Base-by-base conservation (phyloP, 2,113 vertebrate species). In the Amphilophus citrinellus region DNA sequence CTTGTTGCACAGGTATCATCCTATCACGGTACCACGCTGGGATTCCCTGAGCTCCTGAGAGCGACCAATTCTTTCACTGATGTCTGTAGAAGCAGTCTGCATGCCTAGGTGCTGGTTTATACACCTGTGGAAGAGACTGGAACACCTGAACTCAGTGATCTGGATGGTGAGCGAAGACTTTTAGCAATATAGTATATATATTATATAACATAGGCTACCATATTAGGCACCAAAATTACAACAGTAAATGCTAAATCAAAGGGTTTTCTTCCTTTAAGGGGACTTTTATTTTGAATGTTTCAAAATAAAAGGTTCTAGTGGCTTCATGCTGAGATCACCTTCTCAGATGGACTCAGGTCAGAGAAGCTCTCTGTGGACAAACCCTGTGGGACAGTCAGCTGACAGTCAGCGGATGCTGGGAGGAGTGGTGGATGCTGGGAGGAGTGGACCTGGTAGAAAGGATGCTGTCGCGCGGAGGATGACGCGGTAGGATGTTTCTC, bases 241-340 rank as follows among this genome's bases (percentile, higher is more conserved):
- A 47, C 15, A 18, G 15, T 11, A 14, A 44, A 44, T 14, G 1
- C 42, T 4, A 13, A 68, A 68, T 68, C 47, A 18, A 66, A 44
- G 39, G 9, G 4, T 4, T 24, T 77, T 61, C 42, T 42, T 15
- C 22, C 7, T 66, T 10, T 50, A 50, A 11, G 30, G 44, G 20
- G 57, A 22, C 76, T 87, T 83, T 87, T 87, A 85, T 83, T 90
- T 84, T 82, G 68, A 87, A 87, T 59, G 6, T 39, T 79, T 71
- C 32, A 39, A 37, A 77, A 76, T 17, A 59, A 39, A 58, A 42
- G 0, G 57, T 18, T 60, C 14, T 76, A 3, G 56, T 18, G 14
- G 53, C n/a, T 44, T 57, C 13, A 68, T 61, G 2, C 7, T 6
- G 76, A 39, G 3, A 15, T 24, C 37, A 6, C 53, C n/a, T 7